Conservation (phyloP, 2,888 invertebrate species). For the Drosophila niveifrons region DNA sequence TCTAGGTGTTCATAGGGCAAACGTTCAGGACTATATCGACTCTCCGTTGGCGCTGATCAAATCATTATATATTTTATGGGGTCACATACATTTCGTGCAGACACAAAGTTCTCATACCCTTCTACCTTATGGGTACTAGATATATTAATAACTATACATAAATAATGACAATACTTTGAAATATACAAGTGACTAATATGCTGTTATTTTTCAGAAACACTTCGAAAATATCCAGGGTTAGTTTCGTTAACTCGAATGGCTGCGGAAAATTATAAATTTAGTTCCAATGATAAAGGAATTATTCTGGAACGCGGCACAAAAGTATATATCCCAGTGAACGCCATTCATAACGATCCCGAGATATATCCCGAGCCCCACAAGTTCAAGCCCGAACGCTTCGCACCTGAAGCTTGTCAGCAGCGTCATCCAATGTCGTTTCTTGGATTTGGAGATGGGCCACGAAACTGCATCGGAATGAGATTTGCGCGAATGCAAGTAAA, state of each 20-base stretch:
- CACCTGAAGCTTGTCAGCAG: slow-evolving; percentile 64
- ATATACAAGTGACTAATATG: background rate
- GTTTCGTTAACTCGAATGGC: slow-evolving; percentile 81
- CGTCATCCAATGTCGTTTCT: slow-evolving; percentile 82
- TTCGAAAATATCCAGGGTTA: slow-evolving; percentile 79
- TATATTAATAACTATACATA: background rate
- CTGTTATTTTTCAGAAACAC: background rate
- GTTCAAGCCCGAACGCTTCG: slow-evolving; percentile 86
- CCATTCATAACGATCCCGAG: slow-evolving; percentile 85
- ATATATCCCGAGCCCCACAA: slow-evolving; percentile 84
- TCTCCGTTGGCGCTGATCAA: too few relatives aligned
- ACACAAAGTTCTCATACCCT: too few relatives aligned
- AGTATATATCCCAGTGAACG: slow-evolving; percentile 81
- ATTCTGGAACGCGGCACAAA: slow-evolving; percentile 79
- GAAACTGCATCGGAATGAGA: slow-evolving; percentile 80
- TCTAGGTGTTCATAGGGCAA: too few relatives aligned
- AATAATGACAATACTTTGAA: background rate
- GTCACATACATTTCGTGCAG: too few relatives aligned
- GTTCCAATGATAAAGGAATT: slow-evolving; percentile 33
- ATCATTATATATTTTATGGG: too few relatives aligned
- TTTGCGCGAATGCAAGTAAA: slow-evolving; percentile 80
- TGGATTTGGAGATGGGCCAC: slow-evolving; percentile 83
- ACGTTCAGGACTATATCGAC: too few relatives aligned
- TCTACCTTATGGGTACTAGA: too few relatives aligned
- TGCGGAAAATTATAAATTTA: slow-evolving; percentile 76